Evolutionary conservation across 2,888 invertebrate species (phyloP).

Genomic region (Apeira syringaria): DNA sequence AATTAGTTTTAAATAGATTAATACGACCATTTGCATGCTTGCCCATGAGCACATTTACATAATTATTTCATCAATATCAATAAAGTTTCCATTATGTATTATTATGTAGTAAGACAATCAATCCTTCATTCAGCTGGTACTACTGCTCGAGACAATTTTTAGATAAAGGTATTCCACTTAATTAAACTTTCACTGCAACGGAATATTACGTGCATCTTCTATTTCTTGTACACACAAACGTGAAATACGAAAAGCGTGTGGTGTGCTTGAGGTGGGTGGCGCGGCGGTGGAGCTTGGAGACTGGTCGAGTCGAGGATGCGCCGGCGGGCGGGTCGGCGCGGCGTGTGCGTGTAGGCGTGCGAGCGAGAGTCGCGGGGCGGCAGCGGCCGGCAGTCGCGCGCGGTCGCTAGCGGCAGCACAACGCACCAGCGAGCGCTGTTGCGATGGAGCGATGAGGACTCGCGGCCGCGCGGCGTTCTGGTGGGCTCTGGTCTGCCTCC

Average conservation of each 20-base stretch:
- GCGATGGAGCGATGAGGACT: slow-evolving; percentile 80
- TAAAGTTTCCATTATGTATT: no score
- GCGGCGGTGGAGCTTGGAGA: not conserved
- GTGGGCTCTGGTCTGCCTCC: slow-evolving; percentile 73
- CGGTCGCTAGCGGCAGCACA: slow-evolving; percentile 52
- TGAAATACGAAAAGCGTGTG: not conserved
- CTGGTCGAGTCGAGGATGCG: not conserved
- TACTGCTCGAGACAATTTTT: no score
- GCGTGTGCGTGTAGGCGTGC: slow-evolving; percentile 21
- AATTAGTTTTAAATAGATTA: no score
- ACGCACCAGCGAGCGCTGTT: slow-evolving; percentile 52
- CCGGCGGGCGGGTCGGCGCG: slow-evolving; percentile 2
- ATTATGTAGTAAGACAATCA: no score
- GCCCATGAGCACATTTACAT: no score
- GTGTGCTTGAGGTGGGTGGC: not conserved
- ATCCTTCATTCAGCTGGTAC: no score
- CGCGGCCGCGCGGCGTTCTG: slow-evolving; percentile 77
- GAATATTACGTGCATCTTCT: no score
- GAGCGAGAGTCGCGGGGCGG: slow-evolving; percentile 69
- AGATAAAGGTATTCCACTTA: no score
- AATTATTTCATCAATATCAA: no score
- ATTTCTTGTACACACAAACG: no score
- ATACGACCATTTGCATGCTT: no score
- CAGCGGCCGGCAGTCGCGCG: slow-evolving; percentile 68
- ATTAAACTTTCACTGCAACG: no score